Evolutionary conservation across 2,797 vertebrate genomes (phyloP), one percentile per base, ranked within the genome.

Genomic region (Coregonus suidteri): DNA sequence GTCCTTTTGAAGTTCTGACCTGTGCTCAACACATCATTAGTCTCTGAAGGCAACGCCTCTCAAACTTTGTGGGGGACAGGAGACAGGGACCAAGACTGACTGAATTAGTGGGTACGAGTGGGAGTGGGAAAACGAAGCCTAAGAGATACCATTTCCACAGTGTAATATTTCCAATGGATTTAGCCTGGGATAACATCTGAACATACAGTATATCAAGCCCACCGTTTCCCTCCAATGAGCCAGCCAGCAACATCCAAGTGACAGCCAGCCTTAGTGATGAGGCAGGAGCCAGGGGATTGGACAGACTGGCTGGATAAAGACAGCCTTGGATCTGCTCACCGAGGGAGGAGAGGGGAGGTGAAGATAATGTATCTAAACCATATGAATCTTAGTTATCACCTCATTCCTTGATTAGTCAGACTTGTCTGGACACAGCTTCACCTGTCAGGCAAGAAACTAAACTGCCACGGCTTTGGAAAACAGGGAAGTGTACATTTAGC

Each of bases 311-410:
- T 82, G 83, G 87, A 78, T 79, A 41, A 86, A 89, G 84, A 84
- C 80, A 14, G 82, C 82, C 86, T 79, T 88, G 72, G 83, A 88
- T 86, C 85, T 89, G 87, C 41, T 67, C 65, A 79, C 77, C 86
- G 79, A 83, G 81, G 71, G 81, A 59, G 78, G 76, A 88, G 82
- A 88, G 82, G 85, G 70, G 81, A 82, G 71, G 79, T 70, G 82
- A 88, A 80, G 80, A 85, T 59, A 81, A 83, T 69, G 52, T 76
- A 93, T 88, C 75, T 73, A 86, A 93, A 91, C 90, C 93, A 94
- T 82, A 88, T 91, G 91, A 16, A 14, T 15, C 75, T 77, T 77
- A 64, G 71, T 25, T 25, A 25, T 25, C 25, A 25, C 25, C 25
- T 25, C 25, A 25, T 25, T 25, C 25, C 25, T 87, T 86, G 84